Base-by-base conservation (phyloP, 1,140 invertebrate genomes). In the Lysiphlebus fabarum region DNA sequence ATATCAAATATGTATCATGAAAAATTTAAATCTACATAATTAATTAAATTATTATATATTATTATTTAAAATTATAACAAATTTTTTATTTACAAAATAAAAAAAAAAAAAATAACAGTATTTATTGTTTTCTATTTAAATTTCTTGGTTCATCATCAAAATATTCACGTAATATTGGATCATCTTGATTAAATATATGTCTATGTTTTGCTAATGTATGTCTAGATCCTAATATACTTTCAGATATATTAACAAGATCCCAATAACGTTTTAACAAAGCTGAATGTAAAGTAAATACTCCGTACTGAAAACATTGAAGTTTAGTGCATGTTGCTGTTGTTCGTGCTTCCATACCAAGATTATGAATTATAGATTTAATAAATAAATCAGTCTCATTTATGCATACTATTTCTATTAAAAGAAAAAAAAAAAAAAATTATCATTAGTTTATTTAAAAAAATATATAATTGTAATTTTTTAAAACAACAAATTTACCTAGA, bases 251-350 rank as follows among this genome's bases (percentile, higher is more conserved):
- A 56, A 87, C 70, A 33, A 95, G 65, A 55, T 79, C 83, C 90
- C 93, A 97, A 64, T 96, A 86, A 78, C 95, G 92, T 36, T 84
- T 77, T 1, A 98, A 75, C 6, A 98, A 74, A 9, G 93, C 86
- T 67, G 90, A 75, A 0, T 90, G 79, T 6, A 90, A 51, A n/a
- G 82, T 83, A 72, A 97, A 98, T 67, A 88, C 83, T 14, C 91
- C 93, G 69, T 90, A 89, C 38, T 91, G 83, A 14, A 92, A 84
- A 68, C 93, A 92, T 56, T 91, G 86, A 7, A 97, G 79, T 48
- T 84, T 84, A 0, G 85, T 87, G 69, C 91, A 93, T 59, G 89
- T 84, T 4, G 95, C 95, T n/a, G 83, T 83, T 34, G 87, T 86
- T 66, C 89, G 87, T 17, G 96, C 67, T 70, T 87, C 82, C 0